These are phyloP conservation scores for Pomatorhinus ruficollis DNA, from an alignment of 2,113 vertebrate species.

Conservation along the genomic window DNA sequence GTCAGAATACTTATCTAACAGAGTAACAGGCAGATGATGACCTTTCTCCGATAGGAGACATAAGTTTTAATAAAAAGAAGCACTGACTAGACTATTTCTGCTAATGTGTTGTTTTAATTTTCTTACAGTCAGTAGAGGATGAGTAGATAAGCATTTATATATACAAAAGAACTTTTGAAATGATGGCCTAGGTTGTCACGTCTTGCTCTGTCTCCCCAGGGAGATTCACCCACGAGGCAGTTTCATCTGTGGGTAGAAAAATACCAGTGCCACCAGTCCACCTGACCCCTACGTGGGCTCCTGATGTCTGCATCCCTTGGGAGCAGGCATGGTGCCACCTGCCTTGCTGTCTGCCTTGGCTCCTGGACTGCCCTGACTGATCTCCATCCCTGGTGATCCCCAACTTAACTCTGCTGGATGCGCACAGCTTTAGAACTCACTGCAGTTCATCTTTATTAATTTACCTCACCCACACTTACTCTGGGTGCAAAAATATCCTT, in stretches of 20 bases:
- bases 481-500: neutral
- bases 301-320: neutral
- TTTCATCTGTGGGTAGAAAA: neutral
- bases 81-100: neutral
- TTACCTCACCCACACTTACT: neutral
- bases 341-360: neutral
- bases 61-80: neutral
- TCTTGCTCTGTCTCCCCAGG: fast-evolving
- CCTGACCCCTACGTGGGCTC: fast-evolving
- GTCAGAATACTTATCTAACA: neutral
- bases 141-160: neutral
- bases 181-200: fast-evolving
- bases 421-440: neutral
- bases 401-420: neutral
- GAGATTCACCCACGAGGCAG: fast-evolving
- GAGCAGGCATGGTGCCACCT: too few species aligned
- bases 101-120: neutral
- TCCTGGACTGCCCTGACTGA: fast-evolving
- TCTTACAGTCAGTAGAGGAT: neutral
- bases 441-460: neutral
- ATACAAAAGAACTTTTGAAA: neutral
- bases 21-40: neutral
- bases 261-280: too few species aligned
- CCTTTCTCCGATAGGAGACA: neutral
- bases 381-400: fast-evolving